Evolutionary conservation across 2,113 vertebrate genomes (phyloP).

Genomic region (Micronisus gabar): DNA sequence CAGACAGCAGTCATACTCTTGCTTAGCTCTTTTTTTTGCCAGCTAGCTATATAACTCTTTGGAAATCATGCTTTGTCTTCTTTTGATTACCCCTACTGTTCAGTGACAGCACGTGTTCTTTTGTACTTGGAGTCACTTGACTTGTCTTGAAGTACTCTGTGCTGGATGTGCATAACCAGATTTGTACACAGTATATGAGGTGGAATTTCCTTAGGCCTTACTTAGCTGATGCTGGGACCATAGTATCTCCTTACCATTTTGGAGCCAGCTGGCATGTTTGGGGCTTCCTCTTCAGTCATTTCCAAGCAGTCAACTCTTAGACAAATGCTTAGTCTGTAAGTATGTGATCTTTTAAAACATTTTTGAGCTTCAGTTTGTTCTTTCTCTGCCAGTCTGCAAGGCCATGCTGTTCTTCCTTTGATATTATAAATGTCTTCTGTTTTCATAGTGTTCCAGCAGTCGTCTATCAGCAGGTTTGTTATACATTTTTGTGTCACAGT

Average conservation of each 20-base stretch:
- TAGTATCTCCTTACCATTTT: neutral
- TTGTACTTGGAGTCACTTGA: neutral
- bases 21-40: neutral
- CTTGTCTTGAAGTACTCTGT: neutral
- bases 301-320: neutral
- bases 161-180: neutral
- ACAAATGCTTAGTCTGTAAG: neutral
- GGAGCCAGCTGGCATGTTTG: neutral
- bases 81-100: neutral
- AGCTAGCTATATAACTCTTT: neutral
- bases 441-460: neutral
- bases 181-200: neutral
- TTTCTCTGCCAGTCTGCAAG: neutral
- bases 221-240: neutral
- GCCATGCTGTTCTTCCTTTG: neutral
- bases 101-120: neutral
- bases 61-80: neutral
- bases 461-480: neutral
- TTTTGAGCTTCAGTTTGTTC: neutral
- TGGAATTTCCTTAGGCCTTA: neutral
- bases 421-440: neutral
- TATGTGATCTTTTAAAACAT: neutral
- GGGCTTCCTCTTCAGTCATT: neutral
- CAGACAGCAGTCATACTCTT: neutral
- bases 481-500: rapidly evolving